Evolutionary conservation across 2,888 invertebrate species (phyloP), one percentile per base, ranked within the genome.

Genomic region (Trichopria drosophilae): DNA sequence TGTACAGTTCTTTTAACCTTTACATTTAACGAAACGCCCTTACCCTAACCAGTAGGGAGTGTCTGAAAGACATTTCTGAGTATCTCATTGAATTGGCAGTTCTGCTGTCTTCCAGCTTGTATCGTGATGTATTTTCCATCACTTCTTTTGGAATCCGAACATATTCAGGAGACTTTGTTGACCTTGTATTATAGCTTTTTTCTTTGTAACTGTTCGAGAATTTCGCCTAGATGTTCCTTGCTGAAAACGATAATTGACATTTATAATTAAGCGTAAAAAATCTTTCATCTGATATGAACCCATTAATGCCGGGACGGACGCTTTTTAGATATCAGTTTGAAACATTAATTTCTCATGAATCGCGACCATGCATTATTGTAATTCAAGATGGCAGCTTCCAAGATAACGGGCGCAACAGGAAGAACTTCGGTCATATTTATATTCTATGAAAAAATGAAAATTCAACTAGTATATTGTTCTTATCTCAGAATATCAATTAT

Each of bases 141-240:
- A 83, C 80, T 81, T 81, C 66, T 81, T 84, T 64, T 84, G 79
- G 65, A 85, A 86, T 16, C 84, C 85, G 71, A 83, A 86, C 76
- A 79, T 84, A 70, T 81, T 82, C n/a, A 86, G 68, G 60, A 84
- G 77, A 22, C 82, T 82, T 42, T 84, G 85, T 60, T 81, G 82
- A 48, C 78, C 79, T 34, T 67, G 69, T 60, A 72, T 76, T 12
- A 61, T 55, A 32, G 76, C 2, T 69, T 68, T 24, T 72, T 77
- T 62, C 66, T 61, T 57, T 10, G 34, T 34, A 41, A n/a, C 49
- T 34, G n/a, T 52, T 28, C 19, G 41, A 15, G 7, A n/a, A 41
- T 18, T 28, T 9, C 43, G 12, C 18, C 55, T 57, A 23, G 10
- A 51, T 46, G 40, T 41, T 57, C 51, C 39, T 51, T 23, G 35